phyloP scores from a whole-genome alignment of 92 coral and sea anemone genomes.

The Paramuricea clavata region DNA sequence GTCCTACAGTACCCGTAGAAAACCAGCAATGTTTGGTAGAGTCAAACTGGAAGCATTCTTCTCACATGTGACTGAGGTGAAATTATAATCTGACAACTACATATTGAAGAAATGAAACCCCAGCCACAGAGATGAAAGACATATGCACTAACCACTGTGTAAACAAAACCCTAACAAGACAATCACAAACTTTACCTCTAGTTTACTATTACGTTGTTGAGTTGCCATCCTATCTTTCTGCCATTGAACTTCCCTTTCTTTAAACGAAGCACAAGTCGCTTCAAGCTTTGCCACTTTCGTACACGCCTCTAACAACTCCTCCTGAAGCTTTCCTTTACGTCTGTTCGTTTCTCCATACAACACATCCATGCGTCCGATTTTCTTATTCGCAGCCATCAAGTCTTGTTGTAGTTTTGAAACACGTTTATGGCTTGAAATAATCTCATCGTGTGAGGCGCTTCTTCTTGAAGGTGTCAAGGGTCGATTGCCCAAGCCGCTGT shows the following conservation, averaged over 20 bases:
- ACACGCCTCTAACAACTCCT: slow-evolving; percentile 66
- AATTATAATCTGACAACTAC: too few species aligned
- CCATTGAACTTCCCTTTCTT: slow-evolving; percentile 56
- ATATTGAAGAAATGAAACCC: too few species aligned
- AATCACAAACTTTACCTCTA: slow-evolving; percentile 11
- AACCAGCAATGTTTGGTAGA: too few species aligned
- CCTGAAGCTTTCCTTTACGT: slow-evolving; percentile 49
- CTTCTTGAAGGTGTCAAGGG: background rate
- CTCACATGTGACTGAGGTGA: too few species aligned
- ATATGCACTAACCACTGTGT: too few species aligned
- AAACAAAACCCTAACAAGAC: too few species aligned
- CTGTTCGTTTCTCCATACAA: slow-evolving; percentile 54
- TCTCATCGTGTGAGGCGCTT: slow-evolving; percentile 28
- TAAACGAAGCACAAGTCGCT: slow-evolving; percentile 59
- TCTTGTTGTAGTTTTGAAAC: slow-evolving; percentile 73
- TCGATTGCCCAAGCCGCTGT: background rate
- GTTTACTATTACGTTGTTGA: slow-evolving; percentile 58
- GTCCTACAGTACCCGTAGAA: too few species aligned
- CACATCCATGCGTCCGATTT: slow-evolving; percentile 50
- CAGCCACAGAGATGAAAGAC: too few species aligned
- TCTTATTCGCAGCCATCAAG: slow-evolving; percentile 58
- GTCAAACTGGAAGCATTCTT: too few species aligned
- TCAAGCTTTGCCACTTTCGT: slow-evolving; percentile 70
- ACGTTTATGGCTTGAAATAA: slow-evolving; percentile 64
- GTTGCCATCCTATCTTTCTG: slow-evolving; percentile 45